Evolutionary conservation across 2,888 invertebrate genomes (phyloP).

Genomic region (Laothoe populi): DNA sequence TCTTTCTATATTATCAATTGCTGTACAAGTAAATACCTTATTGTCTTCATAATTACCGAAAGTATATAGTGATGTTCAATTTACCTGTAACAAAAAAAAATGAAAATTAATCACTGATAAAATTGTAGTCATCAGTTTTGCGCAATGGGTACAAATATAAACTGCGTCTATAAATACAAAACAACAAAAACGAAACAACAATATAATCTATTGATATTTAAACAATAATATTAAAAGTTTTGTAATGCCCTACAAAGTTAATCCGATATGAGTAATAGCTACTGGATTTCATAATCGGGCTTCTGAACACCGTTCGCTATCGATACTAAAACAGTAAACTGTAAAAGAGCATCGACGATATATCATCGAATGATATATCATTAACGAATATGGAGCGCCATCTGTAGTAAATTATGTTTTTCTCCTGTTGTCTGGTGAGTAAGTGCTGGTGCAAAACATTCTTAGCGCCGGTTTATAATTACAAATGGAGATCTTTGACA

Average conservation of each 20-base stretch:
- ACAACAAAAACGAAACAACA: not conserved
- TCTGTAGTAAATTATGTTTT: conserved; percentile 29
- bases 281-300: conserved; percentile 26
- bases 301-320: conserved; percentile 29
- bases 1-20: too few relatives aligned
- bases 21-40: conserved; percentile 10
- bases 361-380: conserved; percentile 35
- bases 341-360: conserved; percentile 32
- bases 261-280: not conserved
- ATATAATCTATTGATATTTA: not conserved
- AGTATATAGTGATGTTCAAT: not conserved
- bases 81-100: conserved; percentile 15
- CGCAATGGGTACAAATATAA: not conserved
- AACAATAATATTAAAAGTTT: not conserved
- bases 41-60: not conserved
- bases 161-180: not conserved
- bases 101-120: not conserved
- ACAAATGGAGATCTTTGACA: too few relatives aligned
- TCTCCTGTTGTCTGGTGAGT: not conserved
- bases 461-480: too few relatives aligned
- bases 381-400: conserved; percentile 31
- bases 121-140: not conserved
- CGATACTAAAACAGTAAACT: conserved; percentile 28
- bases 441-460: not conserved
- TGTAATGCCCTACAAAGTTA: not conserved